Conservation (phyloP, 2,888 invertebrate genomes). For the Drosophila birchii region DNA sequence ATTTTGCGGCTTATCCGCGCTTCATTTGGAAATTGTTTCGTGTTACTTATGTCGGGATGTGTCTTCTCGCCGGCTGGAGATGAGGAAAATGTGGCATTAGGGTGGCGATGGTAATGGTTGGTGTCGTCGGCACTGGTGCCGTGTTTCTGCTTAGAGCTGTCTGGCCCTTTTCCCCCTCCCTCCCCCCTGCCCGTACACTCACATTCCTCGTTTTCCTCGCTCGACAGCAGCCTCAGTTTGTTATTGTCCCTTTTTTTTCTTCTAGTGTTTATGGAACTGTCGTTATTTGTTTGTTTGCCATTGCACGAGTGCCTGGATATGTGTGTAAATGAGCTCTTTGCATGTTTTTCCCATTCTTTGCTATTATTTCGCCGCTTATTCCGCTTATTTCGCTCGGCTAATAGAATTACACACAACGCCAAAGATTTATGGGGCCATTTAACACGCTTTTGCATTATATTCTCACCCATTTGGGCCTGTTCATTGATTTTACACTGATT, state of each 20-base stretch:
- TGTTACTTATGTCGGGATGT: slow-evolving; percentile 72
- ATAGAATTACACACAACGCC: slow-evolving; percentile 73
- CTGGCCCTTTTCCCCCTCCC: slow-evolving; percentile 1
- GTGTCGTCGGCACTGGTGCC: slow-evolving; percentile 8
- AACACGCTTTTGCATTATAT: slow-evolving; percentile 63
- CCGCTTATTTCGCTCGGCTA: slow-evolving; percentile 44
- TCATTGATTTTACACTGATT: slow-evolving; percentile 75
- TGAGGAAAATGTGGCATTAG: slow-evolving; percentile 17
- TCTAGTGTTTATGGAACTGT: slow-evolving; percentile 71
- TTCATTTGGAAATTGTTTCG: slow-evolving; percentile 79
- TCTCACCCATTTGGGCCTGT: slow-evolving; percentile 51
- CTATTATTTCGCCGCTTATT: background rate
- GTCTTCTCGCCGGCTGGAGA: slow-evolving; percentile 6
- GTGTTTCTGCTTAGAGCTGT: slow-evolving; percentile 4
- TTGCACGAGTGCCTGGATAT: slow-evolving; percentile 38
- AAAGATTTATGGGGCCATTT: slow-evolving; percentile 69
- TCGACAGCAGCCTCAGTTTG: slow-evolving; percentile 21
- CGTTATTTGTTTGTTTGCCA: slow-evolving; percentile 64
- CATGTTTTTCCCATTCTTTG: slow-evolving; percentile 52
- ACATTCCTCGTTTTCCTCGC: slow-evolving; percentile 22
- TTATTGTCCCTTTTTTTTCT: slow-evolving; percentile 45
- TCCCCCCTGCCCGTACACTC: slow-evolving; percentile 1
- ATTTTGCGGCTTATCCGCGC: slow-evolving; percentile 82
- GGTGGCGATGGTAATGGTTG: slow-evolving; percentile 4
- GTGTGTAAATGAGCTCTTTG: slow-evolving; percentile 73